A percentile compares a stretch with the other conserved stretches of the same genome.
Conservation (phyloP, 2,888 invertebrate species). For the Glyphotaelius pellucidus region DNA sequence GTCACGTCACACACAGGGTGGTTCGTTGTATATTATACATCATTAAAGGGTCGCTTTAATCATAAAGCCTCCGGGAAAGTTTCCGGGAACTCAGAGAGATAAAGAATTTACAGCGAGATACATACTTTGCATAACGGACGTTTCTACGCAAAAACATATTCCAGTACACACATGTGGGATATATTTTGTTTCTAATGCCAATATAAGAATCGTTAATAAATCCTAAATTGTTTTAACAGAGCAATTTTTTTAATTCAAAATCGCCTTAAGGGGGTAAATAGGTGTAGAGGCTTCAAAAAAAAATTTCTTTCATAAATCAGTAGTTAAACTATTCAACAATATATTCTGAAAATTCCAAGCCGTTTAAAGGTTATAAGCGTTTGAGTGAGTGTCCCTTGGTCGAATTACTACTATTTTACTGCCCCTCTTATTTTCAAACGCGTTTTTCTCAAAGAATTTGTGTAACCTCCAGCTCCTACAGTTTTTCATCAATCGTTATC, state of each 20-base stretch:
- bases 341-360: no score
- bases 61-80: not conserved
- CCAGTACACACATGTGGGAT: not conserved
- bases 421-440: no score
- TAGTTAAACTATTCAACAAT: no score
- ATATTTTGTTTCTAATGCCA: not conserved
- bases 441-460: no score
- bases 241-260: not conserved
- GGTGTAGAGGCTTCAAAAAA: no score
- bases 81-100: not conserved
- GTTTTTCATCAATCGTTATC: no score
- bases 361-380: no score
- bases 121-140: not conserved
- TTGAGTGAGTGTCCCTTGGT: no score
- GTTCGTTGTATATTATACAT: not conserved
- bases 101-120: not conserved
- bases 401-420: no score
- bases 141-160: not conserved
- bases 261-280: not conserved
- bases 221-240: not conserved
- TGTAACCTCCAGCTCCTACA: no score
- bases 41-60: not conserved
- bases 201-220: not conserved
- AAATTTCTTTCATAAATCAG: no score
- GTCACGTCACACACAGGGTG: slow-evolving; percentile 8